These are phyloP conservation scores for Pangasianodon hypophthalmus DNA, from an alignment of 2,113 vertebrate species.

Conservation along the genomic window DNA sequence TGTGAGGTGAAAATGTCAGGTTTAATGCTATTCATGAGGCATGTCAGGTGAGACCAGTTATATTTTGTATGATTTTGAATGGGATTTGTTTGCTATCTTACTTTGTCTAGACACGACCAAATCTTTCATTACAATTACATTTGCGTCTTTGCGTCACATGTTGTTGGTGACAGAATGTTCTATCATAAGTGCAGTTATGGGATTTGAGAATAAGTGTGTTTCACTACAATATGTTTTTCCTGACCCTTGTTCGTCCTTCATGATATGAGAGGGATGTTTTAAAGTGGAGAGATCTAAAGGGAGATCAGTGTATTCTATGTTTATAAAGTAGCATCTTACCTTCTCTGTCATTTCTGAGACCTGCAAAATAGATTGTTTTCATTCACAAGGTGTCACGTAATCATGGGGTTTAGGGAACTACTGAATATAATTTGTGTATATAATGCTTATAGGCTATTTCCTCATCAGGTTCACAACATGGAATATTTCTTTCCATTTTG, in stretches of 20 bases:
- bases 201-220: constrained; percentile 15
- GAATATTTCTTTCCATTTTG: constrained; percentile 10
- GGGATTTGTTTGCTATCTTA: not conserved
- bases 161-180: not conserved
- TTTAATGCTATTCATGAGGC: constrained; percentile 35
- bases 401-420: constrained; percentile 23
- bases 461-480: constrained; percentile 9
- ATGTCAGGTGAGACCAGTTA: constrained; percentile 5
- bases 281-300: constrained; percentile 42
- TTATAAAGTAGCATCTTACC: constrained; percentile 54
- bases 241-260: constrained; percentile 27
- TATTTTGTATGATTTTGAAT: not conserved
- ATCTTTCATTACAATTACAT: constrained; percentile 29
- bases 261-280: constrained; percentile 30
- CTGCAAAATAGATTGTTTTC: constrained; percentile 34
- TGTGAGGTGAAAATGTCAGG: constrained; percentile 18
- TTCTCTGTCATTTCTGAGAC: constrained; percentile 37
- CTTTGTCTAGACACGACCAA: not conserved
- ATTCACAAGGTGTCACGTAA: constrained; percentile 42
- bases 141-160: constrained; percentile 1
- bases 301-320: constrained; percentile 54
- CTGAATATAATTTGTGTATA: constrained; percentile 12
- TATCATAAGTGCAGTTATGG: constrained; percentile 11
- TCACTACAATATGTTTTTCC: constrained; percentile 26
- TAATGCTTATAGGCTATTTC: constrained; percentile 3